Evolutionary conservation across 2,113 vertebrate genomes (phyloP).

Genomic region (Nothocercus julius): DNA sequence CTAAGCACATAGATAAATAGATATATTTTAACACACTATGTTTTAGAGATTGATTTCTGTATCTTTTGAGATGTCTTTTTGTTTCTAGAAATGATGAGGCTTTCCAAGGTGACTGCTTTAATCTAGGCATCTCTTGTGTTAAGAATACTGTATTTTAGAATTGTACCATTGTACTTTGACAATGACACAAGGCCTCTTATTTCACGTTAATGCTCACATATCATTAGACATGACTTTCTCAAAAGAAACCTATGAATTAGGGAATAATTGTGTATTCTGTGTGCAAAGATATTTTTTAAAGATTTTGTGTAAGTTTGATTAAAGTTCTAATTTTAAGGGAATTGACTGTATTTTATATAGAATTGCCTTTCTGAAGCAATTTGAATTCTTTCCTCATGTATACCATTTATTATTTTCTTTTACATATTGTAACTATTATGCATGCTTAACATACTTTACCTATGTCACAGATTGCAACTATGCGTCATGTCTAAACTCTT

Average conservation of each 20-base stretch:
- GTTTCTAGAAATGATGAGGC: not conserved
- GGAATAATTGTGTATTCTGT: not conserved
- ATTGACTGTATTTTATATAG: not conserved
- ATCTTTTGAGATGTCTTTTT: not conserved
- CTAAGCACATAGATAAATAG: not conserved
- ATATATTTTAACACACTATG: not conserved
- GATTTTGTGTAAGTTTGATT: not conserved
- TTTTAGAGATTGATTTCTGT: not conserved
- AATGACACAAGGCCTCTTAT: not conserved
- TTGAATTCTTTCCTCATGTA: not conserved
- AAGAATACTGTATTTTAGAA: not conserved
- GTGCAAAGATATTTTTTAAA: not conserved
- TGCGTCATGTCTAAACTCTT: no score
- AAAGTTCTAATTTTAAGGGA: not conserved
- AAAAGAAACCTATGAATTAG: not conserved
- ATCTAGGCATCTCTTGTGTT: not conserved
- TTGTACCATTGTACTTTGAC: fast-evolving
- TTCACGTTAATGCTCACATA: not conserved
- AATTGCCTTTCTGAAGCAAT: not conserved
- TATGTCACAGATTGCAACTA: no score
- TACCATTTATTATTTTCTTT: not conserved
- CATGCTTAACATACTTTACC: no score
- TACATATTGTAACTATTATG: not conserved
- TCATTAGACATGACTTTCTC: not conserved
- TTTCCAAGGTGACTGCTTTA: not conserved